Percentiles rank a stretch among this genome's conserved stretches.
Conservation (phyloP, 1,140 invertebrate species). For the Pogonus chalceus region DNA sequence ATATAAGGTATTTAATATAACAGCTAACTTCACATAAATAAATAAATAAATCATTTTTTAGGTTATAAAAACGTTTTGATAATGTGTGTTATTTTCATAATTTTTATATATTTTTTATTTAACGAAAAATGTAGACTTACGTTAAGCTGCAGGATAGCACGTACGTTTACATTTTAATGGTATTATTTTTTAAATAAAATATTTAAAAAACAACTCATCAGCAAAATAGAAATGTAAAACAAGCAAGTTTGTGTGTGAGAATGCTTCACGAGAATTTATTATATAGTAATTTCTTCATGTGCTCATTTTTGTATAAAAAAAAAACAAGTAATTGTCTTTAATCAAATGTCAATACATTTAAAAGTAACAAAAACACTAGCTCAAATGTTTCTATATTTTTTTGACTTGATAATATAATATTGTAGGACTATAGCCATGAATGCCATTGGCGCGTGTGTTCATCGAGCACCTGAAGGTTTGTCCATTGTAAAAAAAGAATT, state of each 20-base stretch:
- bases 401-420: conserved; percentile 15
- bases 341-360: conserved; percentile 33
- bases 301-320: conserved; percentile 34
- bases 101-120: too few species aligned
- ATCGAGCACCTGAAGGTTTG: conserved; percentile 6
- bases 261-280: conserved; percentile 1
- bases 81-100: too few species aligned
- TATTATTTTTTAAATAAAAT: neutral
- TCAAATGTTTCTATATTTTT: conserved; percentile 31
- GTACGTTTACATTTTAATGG: neutral
- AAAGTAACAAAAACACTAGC: conserved; percentile 20
- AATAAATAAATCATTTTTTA: too few species aligned
- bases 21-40: too few species aligned
- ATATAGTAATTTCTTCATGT: conserved; percentile 15
- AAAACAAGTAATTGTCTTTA: conserved; percentile 22
- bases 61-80: too few species aligned
- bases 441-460: conserved; percentile 16
- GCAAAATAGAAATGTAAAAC: neutral
- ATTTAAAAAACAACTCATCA: too few species aligned
- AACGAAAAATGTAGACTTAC: too few species aligned
- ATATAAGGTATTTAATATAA: too few species aligned
- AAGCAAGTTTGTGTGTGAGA: neutral
- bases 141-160: neutral
- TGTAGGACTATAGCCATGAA: conserved; percentile 3
- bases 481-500: conserved; percentile 5